phyloP scores from a whole-genome alignment of 2,888 invertebrate species.

The Cancer borealis region DNA sequence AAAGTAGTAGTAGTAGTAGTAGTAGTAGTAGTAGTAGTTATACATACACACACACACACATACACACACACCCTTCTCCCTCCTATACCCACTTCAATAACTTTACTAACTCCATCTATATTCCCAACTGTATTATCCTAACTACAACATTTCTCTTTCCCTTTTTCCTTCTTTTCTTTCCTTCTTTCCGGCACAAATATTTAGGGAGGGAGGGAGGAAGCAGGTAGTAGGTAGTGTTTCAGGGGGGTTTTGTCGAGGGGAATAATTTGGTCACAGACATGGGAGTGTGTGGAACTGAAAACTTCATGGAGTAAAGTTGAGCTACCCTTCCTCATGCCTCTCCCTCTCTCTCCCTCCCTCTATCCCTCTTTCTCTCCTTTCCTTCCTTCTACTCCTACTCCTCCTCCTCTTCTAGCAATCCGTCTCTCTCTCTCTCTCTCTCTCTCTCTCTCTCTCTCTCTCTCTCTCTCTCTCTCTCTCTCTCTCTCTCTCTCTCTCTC shows the following conservation, averaged over 20 bases:
- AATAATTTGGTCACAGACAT: neutral
- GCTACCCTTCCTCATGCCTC: neutral
- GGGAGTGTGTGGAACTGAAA: conserved; percentile 12
- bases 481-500: neutral
- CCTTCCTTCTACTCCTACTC: neutral
- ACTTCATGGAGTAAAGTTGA: conserved; percentile 34
- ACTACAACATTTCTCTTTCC: too few relatives aligned
- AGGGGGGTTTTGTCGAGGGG: neutral
- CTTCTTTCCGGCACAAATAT: neutral
- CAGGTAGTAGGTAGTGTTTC: neutral
- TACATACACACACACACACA: neutral
- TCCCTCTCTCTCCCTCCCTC: neutral
- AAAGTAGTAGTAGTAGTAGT: neutral
- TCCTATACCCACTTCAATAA: too few relatives aligned
- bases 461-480: neutral
- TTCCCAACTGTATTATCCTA: too few relatives aligned
- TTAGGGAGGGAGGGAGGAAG: neutral
- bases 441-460: neutral
- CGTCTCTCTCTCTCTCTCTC: neutral
- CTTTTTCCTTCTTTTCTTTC: neutral
- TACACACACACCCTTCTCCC: too few relatives aligned
- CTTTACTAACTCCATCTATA: too few relatives aligned
- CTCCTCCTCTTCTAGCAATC: neutral
- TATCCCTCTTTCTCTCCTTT: neutral
- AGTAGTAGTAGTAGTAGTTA: conserved; percentile 4